Conservation (phyloP, 2,888 invertebrate genomes). For the Labia minor region DNA sequence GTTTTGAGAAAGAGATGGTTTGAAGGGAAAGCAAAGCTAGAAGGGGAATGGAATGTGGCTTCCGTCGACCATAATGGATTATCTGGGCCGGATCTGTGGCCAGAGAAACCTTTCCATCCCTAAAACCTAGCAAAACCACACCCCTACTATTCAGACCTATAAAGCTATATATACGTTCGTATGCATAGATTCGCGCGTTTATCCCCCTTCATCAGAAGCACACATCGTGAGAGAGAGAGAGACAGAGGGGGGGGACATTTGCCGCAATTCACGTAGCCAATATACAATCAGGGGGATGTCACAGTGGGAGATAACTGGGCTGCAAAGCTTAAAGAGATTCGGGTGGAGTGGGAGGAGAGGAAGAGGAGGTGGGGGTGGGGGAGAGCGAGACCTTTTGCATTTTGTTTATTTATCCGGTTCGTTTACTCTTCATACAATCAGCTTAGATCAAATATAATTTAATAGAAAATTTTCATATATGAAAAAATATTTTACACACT, state of each 20-base stretch:
- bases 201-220: conserved; percentile 1
- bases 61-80: conserved; percentile 13
- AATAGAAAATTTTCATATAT: not conserved
- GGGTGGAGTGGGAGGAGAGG: not conserved
- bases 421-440: not conserved
- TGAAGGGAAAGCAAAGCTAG: conserved; percentile 7
- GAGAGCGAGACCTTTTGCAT: not conserved
- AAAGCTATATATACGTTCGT: not conserved
- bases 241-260: no score
- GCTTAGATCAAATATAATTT: not conserved
- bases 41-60: conserved; percentile 1
- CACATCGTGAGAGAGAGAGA: not conserved
- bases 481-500: not conserved
- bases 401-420: conserved; percentile 1
- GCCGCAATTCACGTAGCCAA: not conserved
- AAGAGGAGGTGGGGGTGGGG: not conserved
- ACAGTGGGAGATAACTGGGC: not conserved
- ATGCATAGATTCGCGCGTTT: not conserved
- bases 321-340: not conserved
- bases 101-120: not conserved
- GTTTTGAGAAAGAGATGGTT: not conserved
- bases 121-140: not conserved
- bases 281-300: not conserved
- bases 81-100: conserved; percentile 5
- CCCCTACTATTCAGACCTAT: not conserved